Evolutionary conservation across 1,140 invertebrate species (phyloP).

Genomic region (Eriosoma lanigerum): DNA sequence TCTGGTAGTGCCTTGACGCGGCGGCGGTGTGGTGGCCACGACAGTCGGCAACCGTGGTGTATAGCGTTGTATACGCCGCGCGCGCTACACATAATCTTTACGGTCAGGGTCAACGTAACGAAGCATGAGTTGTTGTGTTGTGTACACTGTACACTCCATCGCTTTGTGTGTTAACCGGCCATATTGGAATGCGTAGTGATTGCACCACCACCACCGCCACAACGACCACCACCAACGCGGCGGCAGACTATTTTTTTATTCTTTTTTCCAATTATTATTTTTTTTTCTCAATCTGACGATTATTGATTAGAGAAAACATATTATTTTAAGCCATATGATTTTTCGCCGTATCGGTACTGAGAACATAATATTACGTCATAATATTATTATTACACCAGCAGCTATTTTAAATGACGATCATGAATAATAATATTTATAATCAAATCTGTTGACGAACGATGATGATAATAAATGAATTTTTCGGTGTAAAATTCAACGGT

Average conservation of each 20-base stretch:
- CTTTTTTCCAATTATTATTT: background rate
- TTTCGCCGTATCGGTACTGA: background rate
- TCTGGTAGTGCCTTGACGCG: background rate
- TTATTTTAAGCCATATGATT: too few species aligned
- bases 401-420: too few species aligned
- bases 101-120: constrained; percentile 45
- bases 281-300: too few species aligned
- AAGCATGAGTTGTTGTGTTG: constrained; percentile 42
- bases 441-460: too few species aligned
- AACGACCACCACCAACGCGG: background rate
- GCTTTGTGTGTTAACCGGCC: constrained; percentile 49
- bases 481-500: background rate
- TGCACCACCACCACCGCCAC: background rate
- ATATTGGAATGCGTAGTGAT: constrained; percentile 45
- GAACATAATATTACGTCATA: too few species aligned
- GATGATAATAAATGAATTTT: too few species aligned
- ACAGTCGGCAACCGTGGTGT: background rate
- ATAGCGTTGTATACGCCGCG: background rate
- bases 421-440: too few species aligned
- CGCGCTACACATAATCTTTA: constrained; percentile 25
- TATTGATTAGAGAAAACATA: too few species aligned
- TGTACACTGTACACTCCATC: constrained; percentile 24
- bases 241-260: background rate
- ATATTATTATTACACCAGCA: too few species aligned
- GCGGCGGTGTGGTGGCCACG: too few species aligned